Conservation (phyloP, 2,113 vertebrate genomes). For the Craseonycteris thonglongyai region DNA sequence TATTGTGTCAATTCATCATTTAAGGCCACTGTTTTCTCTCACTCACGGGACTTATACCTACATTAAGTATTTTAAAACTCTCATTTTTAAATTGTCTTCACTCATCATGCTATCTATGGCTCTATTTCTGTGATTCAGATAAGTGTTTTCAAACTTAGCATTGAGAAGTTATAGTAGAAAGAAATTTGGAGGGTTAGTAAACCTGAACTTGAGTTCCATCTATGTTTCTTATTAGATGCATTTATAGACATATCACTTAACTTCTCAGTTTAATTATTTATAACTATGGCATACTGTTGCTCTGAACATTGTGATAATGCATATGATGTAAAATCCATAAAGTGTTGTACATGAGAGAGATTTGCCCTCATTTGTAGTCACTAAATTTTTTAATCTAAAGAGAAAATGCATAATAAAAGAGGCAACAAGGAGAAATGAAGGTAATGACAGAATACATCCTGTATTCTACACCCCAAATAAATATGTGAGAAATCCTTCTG, state of each 20-base stretch:
- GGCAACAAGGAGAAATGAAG: neutral
- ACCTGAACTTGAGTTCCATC: neutral
- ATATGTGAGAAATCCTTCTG: neutral
- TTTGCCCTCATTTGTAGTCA: neutral
- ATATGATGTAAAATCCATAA: neutral
- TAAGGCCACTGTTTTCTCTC: neutral
- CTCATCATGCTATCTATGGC: neutral
- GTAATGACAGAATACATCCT: neutral
- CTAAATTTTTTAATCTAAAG: neutral
- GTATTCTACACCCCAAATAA: neutral
- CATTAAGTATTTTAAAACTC: neutral
- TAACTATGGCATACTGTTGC: neutral
- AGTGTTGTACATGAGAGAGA: neutral
- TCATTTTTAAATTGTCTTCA: neutral
- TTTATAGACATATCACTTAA: neutral
- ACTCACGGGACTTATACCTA: neutral
- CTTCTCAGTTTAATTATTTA: neutral
- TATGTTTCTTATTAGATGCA: neutral
- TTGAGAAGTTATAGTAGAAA: neutral
- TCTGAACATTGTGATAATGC: neutral
- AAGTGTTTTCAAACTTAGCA: neutral
- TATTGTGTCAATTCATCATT: neutral
- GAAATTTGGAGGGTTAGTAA: neutral
- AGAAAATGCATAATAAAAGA: neutral
- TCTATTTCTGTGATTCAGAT: neutral